Evolutionary conservation across 1,140 invertebrate species (phyloP).

Genomic region (Phymastichus coffea): DNA sequence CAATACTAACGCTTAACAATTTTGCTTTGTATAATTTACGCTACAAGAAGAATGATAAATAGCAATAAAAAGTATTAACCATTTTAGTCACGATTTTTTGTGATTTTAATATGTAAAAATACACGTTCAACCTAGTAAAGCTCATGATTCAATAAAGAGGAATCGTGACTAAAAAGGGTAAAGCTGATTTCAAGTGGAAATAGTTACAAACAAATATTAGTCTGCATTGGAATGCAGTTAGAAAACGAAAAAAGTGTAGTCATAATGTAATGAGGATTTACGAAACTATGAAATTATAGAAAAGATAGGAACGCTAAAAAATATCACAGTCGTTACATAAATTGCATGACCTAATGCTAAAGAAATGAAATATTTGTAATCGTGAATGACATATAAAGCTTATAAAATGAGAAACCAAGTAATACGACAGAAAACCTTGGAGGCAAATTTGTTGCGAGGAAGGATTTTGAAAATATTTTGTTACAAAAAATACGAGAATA

Average conservation of each 20-base stretch:
- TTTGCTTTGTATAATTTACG: conserved; percentile 10
- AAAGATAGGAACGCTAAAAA: conserved; percentile 11
- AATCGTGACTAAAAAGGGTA: conserved; percentile 3
- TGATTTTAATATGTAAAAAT: too few relatives aligned
- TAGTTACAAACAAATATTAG: too few relatives aligned
- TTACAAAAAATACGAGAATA: conserved; percentile 17
- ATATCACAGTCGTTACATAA: conserved; percentile 22
- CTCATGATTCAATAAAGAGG: too few relatives aligned
- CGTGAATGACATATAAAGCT: not conserved
- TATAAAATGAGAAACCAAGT: not conserved
- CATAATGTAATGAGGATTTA: not conserved
- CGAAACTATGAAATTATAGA: conserved; percentile 1
- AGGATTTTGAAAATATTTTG: conserved; percentile 2
- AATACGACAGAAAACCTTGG: conserved; percentile 5
- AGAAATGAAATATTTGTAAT: conserved; percentile 12
- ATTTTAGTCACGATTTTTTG: not conserved
- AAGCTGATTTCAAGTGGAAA: too few relatives aligned
- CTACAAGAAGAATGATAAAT: conserved; percentile 17
- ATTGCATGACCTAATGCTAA: conserved; percentile 5
- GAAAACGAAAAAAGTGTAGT: too few relatives aligned
- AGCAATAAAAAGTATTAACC: not conserved
- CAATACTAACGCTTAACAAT: conserved; percentile 18
- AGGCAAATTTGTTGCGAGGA: not conserved
- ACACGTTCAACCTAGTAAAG: too few relatives aligned
- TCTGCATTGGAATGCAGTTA: too few relatives aligned